phyloP scores from a whole-genome alignment of 2,888 invertebrate species.

The Amiota communis region DNA sequence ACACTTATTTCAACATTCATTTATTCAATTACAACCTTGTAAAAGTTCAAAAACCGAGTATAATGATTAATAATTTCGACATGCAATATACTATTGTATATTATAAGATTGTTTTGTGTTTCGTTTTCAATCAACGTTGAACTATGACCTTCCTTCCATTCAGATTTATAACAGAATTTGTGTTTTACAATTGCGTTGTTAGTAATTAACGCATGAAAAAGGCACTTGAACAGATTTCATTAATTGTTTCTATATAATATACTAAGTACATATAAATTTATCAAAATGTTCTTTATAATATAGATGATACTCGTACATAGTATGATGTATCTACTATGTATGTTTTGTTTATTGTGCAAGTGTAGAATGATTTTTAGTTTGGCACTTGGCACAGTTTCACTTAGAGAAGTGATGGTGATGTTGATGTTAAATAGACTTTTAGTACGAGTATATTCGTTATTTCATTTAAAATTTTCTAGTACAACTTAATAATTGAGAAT shows the following conservation, averaged over 20 bases:
- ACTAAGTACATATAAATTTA: too few species aligned
- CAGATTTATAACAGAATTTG: too few species aligned
- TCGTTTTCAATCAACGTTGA: not conserved
- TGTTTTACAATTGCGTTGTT: not conserved
- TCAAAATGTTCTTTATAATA: too few species aligned
- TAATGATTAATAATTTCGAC: not conserved
- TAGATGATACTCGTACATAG: too few species aligned
- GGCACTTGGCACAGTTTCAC: constrained; percentile 64
- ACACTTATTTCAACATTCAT: too few species aligned
- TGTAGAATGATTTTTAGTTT: not conserved
- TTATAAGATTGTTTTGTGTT: not conserved
- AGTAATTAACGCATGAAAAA: constrained; percentile 34
- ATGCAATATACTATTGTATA: not conserved
- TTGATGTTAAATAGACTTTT: constrained; percentile 45
- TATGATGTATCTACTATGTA: constrained; percentile 18
- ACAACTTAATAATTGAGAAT: constrained; percentile 46
- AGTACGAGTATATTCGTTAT: not conserved
- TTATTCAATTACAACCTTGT: constrained; percentile 48
- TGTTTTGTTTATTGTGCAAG: constrained; percentile 42
- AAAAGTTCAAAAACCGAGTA: constrained; percentile 49
- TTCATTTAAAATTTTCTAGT: constrained; percentile 34
- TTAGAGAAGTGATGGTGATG: constrained; percentile 42
- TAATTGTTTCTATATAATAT: too few species aligned
- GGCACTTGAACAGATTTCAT: constrained; percentile 34
- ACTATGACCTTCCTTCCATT: not conserved